Percentiles rank a stretch among this genome's conserved stretches.
Evolutionary conservation across 1,140 invertebrate species (phyloP).

Genomic region (Ephestia elutella): DNA sequence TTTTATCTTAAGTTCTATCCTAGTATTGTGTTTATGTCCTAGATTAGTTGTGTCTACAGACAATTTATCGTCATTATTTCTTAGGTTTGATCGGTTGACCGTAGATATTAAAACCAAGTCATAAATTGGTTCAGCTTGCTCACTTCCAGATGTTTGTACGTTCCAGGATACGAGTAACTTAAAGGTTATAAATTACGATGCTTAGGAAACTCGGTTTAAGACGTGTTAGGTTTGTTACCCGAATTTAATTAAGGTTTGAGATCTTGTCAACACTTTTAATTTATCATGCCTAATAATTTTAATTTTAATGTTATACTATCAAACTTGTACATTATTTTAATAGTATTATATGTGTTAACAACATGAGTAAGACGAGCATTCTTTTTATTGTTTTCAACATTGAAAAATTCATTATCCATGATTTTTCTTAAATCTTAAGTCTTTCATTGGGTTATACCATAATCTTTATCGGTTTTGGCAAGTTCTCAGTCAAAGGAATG

Average conservation of each 20-base stretch:
- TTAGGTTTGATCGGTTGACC: background rate
- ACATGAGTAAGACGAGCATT: too few relatives aligned
- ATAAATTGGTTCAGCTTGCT: constrained; percentile 35
- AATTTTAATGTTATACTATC: too few relatives aligned
- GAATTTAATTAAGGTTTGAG: background rate
- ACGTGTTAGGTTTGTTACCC: constrained; percentile 2
- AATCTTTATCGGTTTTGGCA: background rate
- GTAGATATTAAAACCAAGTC: constrained; percentile 14
- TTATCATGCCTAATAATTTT: too few relatives aligned
- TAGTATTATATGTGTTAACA: too few relatives aligned
- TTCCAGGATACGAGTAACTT: background rate
- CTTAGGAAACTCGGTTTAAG: constrained; percentile 3
- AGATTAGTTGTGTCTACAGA: too few relatives aligned
- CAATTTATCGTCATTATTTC: background rate
- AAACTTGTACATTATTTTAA: too few relatives aligned
- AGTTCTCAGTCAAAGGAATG: constrained; percentile 16
- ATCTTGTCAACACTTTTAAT: background rate
- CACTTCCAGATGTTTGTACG: constrained; percentile 39
- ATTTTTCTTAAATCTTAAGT: too few relatives aligned
- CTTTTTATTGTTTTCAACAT: too few relatives aligned
- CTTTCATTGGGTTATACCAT: too few relatives aligned
- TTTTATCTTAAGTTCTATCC: too few relatives aligned
- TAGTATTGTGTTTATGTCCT: too few relatives aligned
- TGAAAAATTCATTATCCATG: too few relatives aligned
- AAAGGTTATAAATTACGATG: constrained; percentile 11